Percentiles rank a stretch among this genome's conserved stretches.
These are phyloP conservation scores for Synergus laeviventris DNA, from an alignment of 2,888 invertebrate genomes.

Conservation along the genomic window DNA sequence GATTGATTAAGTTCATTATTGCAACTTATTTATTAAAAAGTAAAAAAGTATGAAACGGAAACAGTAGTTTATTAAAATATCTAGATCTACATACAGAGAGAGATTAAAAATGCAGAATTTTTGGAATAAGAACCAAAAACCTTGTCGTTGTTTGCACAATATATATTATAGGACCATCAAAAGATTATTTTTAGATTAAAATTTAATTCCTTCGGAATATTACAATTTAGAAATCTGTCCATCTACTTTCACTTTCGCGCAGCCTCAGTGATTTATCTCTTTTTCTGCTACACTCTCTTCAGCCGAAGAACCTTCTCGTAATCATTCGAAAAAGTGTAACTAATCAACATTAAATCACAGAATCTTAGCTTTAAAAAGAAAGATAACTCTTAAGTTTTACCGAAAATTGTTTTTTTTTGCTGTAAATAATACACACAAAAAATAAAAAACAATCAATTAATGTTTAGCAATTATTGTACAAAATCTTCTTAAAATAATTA, in stretches of 20 bases:
- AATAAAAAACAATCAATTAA: not conserved
- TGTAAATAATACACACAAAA: not conserved
- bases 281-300: not conserved
- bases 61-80: slow-evolving; percentile 16
- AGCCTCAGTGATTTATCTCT: slow-evolving; percentile 17
- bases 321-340: slow-evolving; percentile 6
- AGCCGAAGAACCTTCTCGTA: not conserved
- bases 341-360: not conserved
- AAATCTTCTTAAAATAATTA: too few relatives aligned
- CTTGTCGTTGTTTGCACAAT: not conserved
- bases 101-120: slow-evolving; percentile 10
- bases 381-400: not conserved
- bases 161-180: not conserved
- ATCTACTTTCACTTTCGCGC: slow-evolving; percentile 26
- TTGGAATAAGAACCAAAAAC: not conserved
- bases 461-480: not conserved
- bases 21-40: not conserved
- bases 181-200: not conserved
- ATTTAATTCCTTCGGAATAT: slow-evolving; percentile 1
- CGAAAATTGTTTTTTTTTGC: not conserved
- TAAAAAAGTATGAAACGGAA: slow-evolving; percentile 12
- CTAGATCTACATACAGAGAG: not conserved
- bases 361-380: not conserved
- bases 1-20: too few relatives aligned
- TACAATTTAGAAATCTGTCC: not conserved